Evolutionary conservation across 2,797 vertebrate species (phyloP).

Genomic region (Sparus aurata): DNA sequence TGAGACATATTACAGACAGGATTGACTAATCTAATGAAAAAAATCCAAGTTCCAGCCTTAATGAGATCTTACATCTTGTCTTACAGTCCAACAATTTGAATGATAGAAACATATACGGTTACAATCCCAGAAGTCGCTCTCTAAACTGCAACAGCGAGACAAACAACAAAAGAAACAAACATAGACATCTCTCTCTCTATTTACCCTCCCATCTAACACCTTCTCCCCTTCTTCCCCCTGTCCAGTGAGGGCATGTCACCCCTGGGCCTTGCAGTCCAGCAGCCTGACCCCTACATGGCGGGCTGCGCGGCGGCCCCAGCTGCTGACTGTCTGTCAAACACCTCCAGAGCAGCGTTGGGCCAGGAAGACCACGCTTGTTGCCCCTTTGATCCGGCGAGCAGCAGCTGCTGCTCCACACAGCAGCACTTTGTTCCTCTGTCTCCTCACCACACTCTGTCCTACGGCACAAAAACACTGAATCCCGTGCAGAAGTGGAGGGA

Average conservation of each 20-base stretch:
- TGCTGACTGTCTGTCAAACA: slow-evolving; percentile 99
- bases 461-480: slow-evolving; percentile 95
- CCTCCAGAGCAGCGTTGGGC: slow-evolving; percentile 95
- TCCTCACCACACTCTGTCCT: slow-evolving; percentile 95
- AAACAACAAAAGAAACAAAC: slow-evolving; percentile 66
- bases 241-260: slow-evolving; percentile 79
- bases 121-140: slow-evolving; percentile 27
- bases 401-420: slow-evolving; percentile 98
- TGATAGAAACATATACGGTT: slow-evolving; percentile 7
- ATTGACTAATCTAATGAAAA: no score
- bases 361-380: slow-evolving; percentile 96
- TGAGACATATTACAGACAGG: no score
- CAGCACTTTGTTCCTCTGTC: slow-evolving; percentile 97
- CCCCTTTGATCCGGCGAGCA: slow-evolving; percentile 97
- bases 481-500: slow-evolving; percentile 84
- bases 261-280: slow-evolving; percentile 71
- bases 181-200: slow-evolving; percentile 58
- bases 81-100: not conserved
- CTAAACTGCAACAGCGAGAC: slow-evolving; percentile 24
- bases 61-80: not conserved
- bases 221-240: slow-evolving; percentile 58
- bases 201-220: slow-evolving; percentile 69
- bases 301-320: slow-evolving; percentile 87
- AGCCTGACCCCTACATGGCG: slow-evolving; percentile 86
- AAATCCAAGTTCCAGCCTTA: no score